Evolutionary conservation across 2,113 vertebrate genomes (phyloP).

Genomic region (Bufo gargarizans): DNA sequence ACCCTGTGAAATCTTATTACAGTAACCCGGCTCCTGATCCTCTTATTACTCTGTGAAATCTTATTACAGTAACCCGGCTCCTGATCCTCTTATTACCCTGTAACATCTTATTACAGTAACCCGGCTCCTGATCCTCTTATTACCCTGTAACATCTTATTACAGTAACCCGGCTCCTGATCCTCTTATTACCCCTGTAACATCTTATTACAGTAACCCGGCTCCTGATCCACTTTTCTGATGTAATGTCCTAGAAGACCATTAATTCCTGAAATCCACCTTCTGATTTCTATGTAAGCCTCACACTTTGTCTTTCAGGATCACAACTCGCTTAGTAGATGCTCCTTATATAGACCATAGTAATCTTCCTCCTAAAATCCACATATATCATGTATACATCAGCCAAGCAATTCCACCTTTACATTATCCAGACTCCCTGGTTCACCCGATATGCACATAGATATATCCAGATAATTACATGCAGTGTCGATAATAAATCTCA

Average conservation of each 20-base stretch:
- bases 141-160: background rate
- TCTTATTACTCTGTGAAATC: slow-evolving; percentile 8
- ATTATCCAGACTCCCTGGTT: background rate
- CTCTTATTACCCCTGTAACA: slow-evolving; percentile 1
- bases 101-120: slow-evolving; percentile 8
- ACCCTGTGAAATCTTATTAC: background rate
- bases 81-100: slow-evolving; percentile 1
- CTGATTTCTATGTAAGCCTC: background rate
- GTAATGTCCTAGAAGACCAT: background rate
- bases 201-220: background rate
- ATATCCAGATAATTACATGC: background rate
- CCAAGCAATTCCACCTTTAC: background rate
- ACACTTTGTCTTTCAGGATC: background rate
- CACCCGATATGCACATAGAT: background rate
- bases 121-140: slow-evolving; percentile 2
- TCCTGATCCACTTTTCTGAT: background rate
- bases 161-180: background rate
- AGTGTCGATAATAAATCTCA: background rate
- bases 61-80: background rate
- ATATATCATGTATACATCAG: background rate
- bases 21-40: background rate
- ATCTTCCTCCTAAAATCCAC: background rate
- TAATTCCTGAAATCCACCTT: background rate
- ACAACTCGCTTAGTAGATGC: background rate
- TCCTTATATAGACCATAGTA: background rate